Evolutionary conservation across 2,797 vertebrate genomes (phyloP), one percentile per base, ranked within the genome.

Genomic region (Esox lucius): DNA sequence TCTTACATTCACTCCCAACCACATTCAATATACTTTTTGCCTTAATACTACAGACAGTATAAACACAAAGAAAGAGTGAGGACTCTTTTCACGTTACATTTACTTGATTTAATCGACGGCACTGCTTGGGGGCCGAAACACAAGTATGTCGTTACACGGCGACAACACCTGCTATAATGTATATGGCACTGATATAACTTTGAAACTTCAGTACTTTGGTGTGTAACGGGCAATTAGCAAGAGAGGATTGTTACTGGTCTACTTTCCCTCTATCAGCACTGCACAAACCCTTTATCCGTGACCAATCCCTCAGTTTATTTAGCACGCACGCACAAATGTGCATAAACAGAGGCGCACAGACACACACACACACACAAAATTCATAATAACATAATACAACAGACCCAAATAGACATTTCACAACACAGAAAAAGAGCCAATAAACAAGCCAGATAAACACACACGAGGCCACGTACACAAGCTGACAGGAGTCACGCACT

Each of bases 261-360:
- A 42, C 65, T 42, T 61, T 72, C 5, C 62, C 48, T 69, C 51
- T 77, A 16, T 31, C 16, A 28, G 53, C 46, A 59, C 75, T 79
- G 70, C 59, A 16, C 13, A 80, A 75, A 78, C 77, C 19, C 49
- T 72, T 77, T 70, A 74, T 73, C 15, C 64, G 35, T 75, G 35
- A 76, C 67, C 67, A 48, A 46, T 68, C 17, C 46, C 3, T 31
- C 69, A 26, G 16, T 31, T 56, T 56, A 51, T 51, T 53, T 70
- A 8, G 33, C 68, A 70, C 22, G n/a, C 39, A 26, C 35, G 12
- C 26, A 66, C 64, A 2, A 28, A 64, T 28, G 61, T 46, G 42
- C 42, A 11, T 46, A 46, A 46, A 46, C 42, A 46, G 42, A 46
- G 42, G 12, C 9, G 8, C 78, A 26, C 68, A 26, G 8, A 35